phyloP scores from a whole-genome alignment of 2,888 invertebrate species.

The Acanthoscelides obtectus region DNA sequence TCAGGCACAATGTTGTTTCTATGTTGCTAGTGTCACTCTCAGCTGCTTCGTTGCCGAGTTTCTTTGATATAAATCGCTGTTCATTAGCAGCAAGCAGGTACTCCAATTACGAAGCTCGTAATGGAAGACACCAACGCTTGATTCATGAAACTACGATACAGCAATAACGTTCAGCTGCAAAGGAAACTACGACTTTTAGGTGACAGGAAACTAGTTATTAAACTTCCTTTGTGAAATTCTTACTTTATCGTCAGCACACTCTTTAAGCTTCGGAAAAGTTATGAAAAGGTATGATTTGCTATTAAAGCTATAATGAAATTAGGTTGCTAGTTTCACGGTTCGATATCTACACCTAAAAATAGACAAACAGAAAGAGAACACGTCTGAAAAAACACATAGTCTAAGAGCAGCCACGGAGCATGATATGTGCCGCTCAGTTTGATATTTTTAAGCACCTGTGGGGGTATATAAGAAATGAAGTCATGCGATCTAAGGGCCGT shows the following conservation, averaged over 20 bases:
- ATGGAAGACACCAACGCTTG: not conserved
- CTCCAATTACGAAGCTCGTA: not conserved
- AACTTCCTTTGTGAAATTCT: not conserved
- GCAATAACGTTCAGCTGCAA: not conserved
- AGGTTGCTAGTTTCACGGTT: too few species aligned
- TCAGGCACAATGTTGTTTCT: not conserved
- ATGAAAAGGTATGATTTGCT: too few species aligned
- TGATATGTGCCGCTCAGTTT: too few species aligned
- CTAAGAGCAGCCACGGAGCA: too few species aligned
- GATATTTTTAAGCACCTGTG: too few species aligned
- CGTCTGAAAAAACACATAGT: too few species aligned
- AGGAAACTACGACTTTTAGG: not conserved
- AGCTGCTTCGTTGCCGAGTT: not conserved
- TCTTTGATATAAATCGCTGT: not conserved
- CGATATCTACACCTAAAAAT: too few species aligned
- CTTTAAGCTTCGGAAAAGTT: too few species aligned
- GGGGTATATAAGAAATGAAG: too few species aligned
- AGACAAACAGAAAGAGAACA: too few species aligned
- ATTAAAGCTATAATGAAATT: too few species aligned
- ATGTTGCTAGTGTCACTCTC: not conserved
- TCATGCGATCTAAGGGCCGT: too few species aligned
- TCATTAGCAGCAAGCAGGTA: not conserved
- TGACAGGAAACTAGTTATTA: not conserved
- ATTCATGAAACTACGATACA: not conserved
- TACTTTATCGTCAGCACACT: not conserved